Base-by-base conservation (phyloP, 2,113 vertebrate species). In the Carettochelys insculpta region DNA sequence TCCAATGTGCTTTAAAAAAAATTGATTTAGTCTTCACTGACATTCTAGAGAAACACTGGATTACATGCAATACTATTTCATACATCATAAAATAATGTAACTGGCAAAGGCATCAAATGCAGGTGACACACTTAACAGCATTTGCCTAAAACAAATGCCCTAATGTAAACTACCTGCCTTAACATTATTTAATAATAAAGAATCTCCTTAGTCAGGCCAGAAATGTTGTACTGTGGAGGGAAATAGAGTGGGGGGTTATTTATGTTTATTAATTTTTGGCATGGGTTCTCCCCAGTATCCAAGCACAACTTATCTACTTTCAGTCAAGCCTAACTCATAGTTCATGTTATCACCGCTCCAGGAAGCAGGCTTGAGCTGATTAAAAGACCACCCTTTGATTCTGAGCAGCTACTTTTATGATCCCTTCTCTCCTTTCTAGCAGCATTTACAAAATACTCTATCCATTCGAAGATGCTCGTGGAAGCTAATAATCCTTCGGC, bases 1-100 rank as follows among this genome's bases (percentile, higher is more conserved):
- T 99, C 99, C 98, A 99, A 91, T 0, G 99, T 99, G 98, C 99
- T 99, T 50, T 5, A 34, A 89, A 91, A 58, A 77, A 6, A 5
- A 2, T 1, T 1, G 45, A 34, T 61, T 50, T 54, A 68, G 25
- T 0, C 3, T 0, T 8, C 38, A 27, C 31, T 43, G 31, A 38
- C 7, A 3, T 27, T 31, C 24, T 3, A 3, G 0, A 3, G 48
- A 56, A 6, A 27, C 2, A 1, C 4, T 24, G 56, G 45, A 12
- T 19, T 80, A 38, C 56, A 34, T n/a, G 20, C 1, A n/a, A 51
- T 31, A 48, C 19, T 52, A 22, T 2, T 20, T 20, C 76, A 73
- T 29, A 31, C 10, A 31, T 2, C 2, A 4, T 41, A 5, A 41
- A 31, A 78, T 17, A 19, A 43, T 45, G 19, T 54, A 14, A 1